Conservation (phyloP, 2,797 vertebrate species). For the Chaetophractus vellerosus region DNA sequence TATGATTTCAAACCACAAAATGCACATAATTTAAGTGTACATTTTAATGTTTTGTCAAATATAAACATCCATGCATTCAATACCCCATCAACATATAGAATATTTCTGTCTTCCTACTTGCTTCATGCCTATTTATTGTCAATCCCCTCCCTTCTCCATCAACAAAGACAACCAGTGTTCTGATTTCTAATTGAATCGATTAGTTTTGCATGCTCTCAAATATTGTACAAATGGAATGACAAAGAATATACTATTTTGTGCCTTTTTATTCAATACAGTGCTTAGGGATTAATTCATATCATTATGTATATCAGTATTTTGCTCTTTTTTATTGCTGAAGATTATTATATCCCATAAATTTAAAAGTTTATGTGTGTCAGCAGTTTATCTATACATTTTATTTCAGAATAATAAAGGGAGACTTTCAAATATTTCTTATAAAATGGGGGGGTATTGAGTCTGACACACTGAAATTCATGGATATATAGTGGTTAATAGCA, state of each 20-base stretch:
- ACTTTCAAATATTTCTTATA: constrained; percentile 30
- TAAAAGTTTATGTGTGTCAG: constrained; percentile 29
- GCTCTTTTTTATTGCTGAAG: neutral
- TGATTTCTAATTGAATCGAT: neutral
- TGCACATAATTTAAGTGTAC: neutral
- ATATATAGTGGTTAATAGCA: neutral
- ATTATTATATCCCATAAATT: constrained; percentile 16
- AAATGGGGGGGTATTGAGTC: neutral
- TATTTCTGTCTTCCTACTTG: neutral
- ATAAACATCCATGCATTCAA: neutral
- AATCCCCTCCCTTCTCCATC: neutral
- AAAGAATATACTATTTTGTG: neutral
- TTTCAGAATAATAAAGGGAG: neutral
- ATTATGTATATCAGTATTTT: neutral
- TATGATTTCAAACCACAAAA: constrained; percentile 30
- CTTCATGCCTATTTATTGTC: neutral
- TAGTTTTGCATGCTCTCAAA: constrained; percentile 26
- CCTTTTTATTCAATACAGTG: neutral
- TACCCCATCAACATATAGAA: neutral
- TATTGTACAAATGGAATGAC: constrained; percentile 11
- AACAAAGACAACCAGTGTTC: neutral
- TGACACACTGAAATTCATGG: neutral
- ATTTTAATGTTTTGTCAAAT: constrained; percentile 50
- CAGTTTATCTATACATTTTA: neutral
- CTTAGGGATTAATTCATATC: constrained; percentile 1